A percentile compares a stretch with the other conserved stretches of the same genome.
Evolutionary conservation across 2,888 invertebrate genomes (phyloP).

Genomic region (Volucella bombylans): DNA sequence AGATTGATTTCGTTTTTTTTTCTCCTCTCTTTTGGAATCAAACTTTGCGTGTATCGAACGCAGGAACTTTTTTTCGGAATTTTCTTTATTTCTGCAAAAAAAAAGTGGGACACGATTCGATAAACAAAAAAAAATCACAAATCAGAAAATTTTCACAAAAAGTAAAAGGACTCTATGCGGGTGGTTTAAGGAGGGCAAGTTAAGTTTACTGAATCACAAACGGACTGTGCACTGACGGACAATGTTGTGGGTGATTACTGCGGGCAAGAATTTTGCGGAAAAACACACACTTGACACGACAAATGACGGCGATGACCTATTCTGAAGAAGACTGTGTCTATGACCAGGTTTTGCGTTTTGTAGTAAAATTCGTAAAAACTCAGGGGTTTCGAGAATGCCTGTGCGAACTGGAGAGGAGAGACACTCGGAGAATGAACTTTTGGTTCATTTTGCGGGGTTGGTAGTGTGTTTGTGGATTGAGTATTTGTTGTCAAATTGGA

Average conservation of each 20-base stretch:
- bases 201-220: background rate
- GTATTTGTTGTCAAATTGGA: slow-evolving; percentile 21
- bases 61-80: slow-evolving; percentile 33
- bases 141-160: background rate
- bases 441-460: background rate
- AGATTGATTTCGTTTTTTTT: slow-evolving; percentile 1
- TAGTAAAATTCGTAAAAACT: slow-evolving; percentile 57
- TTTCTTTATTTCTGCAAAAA: slow-evolving; percentile 27
- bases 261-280: slow-evolving; percentile 17
- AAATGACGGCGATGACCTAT: slow-evolving; percentile 66
- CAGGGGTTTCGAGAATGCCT: slow-evolving; percentile 36
- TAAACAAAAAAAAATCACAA: slow-evolving; percentile 1
- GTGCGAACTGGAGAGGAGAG: slow-evolving; percentile 31
- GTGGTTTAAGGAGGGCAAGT: slow-evolving; percentile 13
- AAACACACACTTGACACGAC: slow-evolving; percentile 50
- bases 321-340: slow-evolving; percentile 32
- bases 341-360: slow-evolving; percentile 29
- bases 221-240: background rate
- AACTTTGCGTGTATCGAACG: slow-evolving; percentile 51
- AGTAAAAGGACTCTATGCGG: slow-evolving; percentile 8
- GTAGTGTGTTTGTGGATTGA: background rate
- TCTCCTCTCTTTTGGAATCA: slow-evolving; percentile 1
- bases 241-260: background rate
- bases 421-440: slow-evolving; percentile 27
- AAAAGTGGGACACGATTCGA: slow-evolving; percentile 26